A percentile compares a stretch with the other conserved stretches of the same genome.
phyloP scores from a whole-genome alignment of 1,140 invertebrate genomes.

The Scaptomyza hsui region DNA sequence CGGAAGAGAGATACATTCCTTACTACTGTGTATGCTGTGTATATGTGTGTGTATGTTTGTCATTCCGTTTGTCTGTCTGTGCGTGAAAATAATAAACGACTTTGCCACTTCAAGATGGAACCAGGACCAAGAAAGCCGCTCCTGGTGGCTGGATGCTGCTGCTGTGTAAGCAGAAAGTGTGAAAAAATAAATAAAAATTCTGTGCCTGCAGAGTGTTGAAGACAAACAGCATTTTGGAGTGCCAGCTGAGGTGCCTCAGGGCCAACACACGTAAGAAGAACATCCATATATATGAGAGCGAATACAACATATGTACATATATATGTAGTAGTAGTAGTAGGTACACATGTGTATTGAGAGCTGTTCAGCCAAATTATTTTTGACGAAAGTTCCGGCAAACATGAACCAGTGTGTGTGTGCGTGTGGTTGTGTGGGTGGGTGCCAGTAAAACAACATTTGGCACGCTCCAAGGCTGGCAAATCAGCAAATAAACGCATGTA shows the following conservation, averaged over 20 bases:
- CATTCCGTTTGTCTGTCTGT: slow-evolving; percentile 33
- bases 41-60: slow-evolving; percentile 16
- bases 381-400: slow-evolving; percentile 53
- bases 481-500: slow-evolving; percentile 71
- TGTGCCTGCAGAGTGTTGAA: slow-evolving; percentile 45
- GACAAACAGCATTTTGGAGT: slow-evolving; percentile 58
- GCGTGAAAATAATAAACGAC: slow-evolving; percentile 81
- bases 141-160: not conserved
- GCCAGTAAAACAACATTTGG: slow-evolving; percentile 68
- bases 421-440: slow-evolving; percentile 11
- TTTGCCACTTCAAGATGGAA: slow-evolving; percentile 63
- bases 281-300: slow-evolving; percentile 2
- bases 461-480: slow-evolving; percentile 71
- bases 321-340: not conserved
- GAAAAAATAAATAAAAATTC: slow-evolving; percentile 25
- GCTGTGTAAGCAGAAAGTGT: slow-evolving; percentile 54
- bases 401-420: slow-evolving; percentile 15
- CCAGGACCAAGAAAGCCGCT: not conserved
- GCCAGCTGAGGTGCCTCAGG: slow-evolving; percentile 40
- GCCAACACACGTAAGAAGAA: slow-evolving; percentile 7
- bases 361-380: slow-evolving; percentile 71
- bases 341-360: slow-evolving; percentile 38
- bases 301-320: not conserved
- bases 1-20: not conserved
- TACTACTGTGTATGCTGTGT: not conserved